phyloP scores from a whole-genome alignment of 1,140 invertebrate species.

The Cydia strobilella region DNA sequence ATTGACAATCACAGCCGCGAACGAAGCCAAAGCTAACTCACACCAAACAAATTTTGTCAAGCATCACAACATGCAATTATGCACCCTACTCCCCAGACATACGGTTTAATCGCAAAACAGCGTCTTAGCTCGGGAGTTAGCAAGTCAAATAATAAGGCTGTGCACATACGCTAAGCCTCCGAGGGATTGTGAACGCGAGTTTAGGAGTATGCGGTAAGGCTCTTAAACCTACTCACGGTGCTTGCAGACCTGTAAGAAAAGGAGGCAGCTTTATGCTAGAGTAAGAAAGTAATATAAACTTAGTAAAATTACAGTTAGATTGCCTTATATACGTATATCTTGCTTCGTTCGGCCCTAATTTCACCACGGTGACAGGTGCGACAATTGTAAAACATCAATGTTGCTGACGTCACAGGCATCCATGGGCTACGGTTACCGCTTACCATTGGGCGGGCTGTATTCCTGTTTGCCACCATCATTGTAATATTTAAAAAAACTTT shows the following conservation, averaged over 20 bases:
- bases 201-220: not conserved
- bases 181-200: conserved; percentile 13
- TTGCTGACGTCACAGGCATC: too few relatives aligned
- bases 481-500: too few relatives aligned
- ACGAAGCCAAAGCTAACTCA: not conserved
- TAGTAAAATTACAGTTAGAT: not conserved
- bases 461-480: too few relatives aligned
- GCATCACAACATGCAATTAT: not conserved
- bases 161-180: conserved; percentile 6
- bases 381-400: too few relatives aligned
- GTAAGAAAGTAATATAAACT: not conserved
- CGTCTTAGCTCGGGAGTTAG: not conserved
- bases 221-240: not conserved
- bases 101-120: not conserved
- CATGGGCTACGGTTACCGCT: too few relatives aligned
- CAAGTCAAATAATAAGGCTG: conserved; percentile 31
- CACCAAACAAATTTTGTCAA: not conserved
- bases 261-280: not conserved
- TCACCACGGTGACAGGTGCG: too few relatives aligned
- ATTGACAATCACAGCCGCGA: not conserved
- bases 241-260: not conserved
- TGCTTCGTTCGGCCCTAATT: too few relatives aligned
- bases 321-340: not conserved
- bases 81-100: not conserved
- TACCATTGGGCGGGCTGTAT: too few relatives aligned